Conservation (phyloP, 2,888 invertebrate genomes). For the Merodon equestris region DNA sequence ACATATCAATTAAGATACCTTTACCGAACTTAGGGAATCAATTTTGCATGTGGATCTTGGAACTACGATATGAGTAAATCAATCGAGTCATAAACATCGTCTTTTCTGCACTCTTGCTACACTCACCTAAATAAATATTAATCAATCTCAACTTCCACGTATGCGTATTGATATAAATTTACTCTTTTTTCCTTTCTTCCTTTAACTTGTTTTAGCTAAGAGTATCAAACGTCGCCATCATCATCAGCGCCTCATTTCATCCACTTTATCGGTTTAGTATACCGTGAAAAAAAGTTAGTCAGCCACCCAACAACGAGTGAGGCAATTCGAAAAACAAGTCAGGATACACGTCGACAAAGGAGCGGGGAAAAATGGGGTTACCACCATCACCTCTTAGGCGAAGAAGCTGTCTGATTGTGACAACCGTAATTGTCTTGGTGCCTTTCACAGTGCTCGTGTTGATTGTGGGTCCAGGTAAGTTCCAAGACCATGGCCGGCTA, state of each 20-base stretch:
- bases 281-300: conserved; percentile 41
- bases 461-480: conserved; percentile 67
- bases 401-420: conserved; percentile 68
- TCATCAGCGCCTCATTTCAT: too few species aligned
- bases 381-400: conserved; percentile 65
- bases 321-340: neutral
- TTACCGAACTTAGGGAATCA: too few species aligned
- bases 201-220: neutral
- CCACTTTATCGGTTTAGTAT: conserved; percentile 19
- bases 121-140: conserved; percentile 49
- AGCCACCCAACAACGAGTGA: conserved; percentile 32
- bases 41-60: too few species aligned
- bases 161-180: conserved; percentile 32
- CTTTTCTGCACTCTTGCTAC: neutral
- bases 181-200: neutral
- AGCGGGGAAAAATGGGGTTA: conserved; percentile 52
- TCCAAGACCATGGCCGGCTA: conserved; percentile 18
- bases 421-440: conserved; percentile 67
- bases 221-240: too few species aligned
- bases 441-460: conserved; percentile 68
- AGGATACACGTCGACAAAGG: conserved; percentile 6
- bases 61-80: too few species aligned
- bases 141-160: conserved; percentile 48
- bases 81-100: too few species aligned
- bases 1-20: too few species aligned